Base-by-base conservation (phyloP, 2,113 vertebrate genomes). In the Otocyon megalotis region DNA sequence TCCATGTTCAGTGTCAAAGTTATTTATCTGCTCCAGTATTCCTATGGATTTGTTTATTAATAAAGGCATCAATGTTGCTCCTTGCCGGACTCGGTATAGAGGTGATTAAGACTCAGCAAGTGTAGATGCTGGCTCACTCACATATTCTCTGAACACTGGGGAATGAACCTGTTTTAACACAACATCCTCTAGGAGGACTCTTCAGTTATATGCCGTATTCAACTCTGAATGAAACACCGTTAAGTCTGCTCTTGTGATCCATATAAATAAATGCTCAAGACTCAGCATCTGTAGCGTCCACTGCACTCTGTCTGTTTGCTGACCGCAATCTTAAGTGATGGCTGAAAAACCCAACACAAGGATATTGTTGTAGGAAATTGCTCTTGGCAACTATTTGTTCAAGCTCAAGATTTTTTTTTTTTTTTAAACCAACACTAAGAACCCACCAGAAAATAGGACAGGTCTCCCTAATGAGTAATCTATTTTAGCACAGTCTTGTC, bases 401-500 rank as follows among this genome's bases (percentile, higher is more conserved):
- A 99, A 99, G 99, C 99, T 99, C 99, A 99, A 99, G 99, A 99
- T 99, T 99, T 97, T 98, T 98, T 98, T 97, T 98, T 98, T 90
- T 99, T 99, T 98, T 98, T 80, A 98, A 99, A 99, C 98, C 99
- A 99, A 99, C 99, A 99, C 99, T 99, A 99, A 98, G 98, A 99
- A 99, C 99, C 99, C 99, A 99, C 99, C 99, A 99, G 99, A 99
- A 99, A 99, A 99, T 99, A 99, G 99, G 99, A 99, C 99, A 99
- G 99, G 99, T 99, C 99, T 99, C 99, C 99, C 99, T 99, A 99
- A 99, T 99, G 99, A 99, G 99, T 99, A 99, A 99, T 99, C 99
- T 99, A 99, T 99, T 99, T 99, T 99, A 99, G 99, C 99, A 99
- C 99, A 99, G 99, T 99, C 99, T 99, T 99, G 99, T 99, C 99